These are phyloP conservation scores for Chiridota heheva DNA, from an alignment of 35 echinoderm and acorn worm species.

Conservation along the genomic window DNA sequence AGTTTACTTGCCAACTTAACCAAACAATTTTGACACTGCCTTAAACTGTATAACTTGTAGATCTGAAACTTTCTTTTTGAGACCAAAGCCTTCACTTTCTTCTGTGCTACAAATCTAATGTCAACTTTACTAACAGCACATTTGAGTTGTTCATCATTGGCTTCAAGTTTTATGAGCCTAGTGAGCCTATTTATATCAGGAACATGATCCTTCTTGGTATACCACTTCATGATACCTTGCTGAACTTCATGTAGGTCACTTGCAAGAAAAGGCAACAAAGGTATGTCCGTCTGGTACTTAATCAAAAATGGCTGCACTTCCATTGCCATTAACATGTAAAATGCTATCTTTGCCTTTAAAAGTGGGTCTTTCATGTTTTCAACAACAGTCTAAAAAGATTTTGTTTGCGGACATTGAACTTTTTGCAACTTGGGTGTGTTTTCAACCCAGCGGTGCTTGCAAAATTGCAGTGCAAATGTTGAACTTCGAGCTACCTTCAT, in stretches of 20 bases:
- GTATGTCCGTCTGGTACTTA: not conserved
- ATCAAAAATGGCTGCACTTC: not conserved
- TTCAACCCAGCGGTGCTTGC: not conserved
- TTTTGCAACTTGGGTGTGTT: conserved; percentile 1
- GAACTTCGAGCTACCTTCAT: not conserved
- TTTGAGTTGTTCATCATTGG: not conserved
- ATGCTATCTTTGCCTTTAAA: conserved; percentile 3
- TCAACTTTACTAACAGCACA: not conserved
- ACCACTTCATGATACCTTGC: not conserved
- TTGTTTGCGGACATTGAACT: not conserved
- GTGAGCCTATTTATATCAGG: not conserved
- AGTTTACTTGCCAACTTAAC: too few species aligned
- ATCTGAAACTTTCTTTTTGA: too few species aligned
- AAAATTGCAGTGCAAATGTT: conserved; percentile 2
- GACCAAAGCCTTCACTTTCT: too few species aligned
- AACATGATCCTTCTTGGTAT: conserved; percentile 2
- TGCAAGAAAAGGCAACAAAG: too few species aligned
- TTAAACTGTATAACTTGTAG: too few species aligned
- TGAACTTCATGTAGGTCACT: too few species aligned
- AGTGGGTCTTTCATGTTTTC: not conserved
- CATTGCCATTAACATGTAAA: conserved; percentile 8
- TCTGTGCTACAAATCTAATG: not conserved
- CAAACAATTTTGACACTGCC: too few species aligned
- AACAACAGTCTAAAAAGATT: not conserved
- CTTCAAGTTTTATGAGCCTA: conserved; percentile 9